Evolutionary conservation across 2,113 vertebrate species (phyloP), one percentile per base, ranked within the genome.

Genomic region (Lagenorhynchus albirostris): DNA sequence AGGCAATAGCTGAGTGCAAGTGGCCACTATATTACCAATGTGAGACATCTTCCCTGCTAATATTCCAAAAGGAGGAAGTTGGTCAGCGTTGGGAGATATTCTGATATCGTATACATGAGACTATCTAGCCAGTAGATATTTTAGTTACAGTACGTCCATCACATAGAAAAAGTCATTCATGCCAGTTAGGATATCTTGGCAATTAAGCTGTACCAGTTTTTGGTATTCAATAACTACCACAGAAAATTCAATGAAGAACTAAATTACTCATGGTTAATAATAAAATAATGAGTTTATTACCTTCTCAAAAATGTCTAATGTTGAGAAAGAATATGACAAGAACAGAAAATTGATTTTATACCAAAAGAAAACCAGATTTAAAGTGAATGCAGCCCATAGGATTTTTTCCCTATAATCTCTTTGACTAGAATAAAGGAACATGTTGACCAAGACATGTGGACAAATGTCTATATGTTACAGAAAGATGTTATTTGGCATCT

Each of bases 231-330:
- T 63, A 73, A 70, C 26, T 76, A 91, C 3, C 41, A 81, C 4
- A 76, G 82, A 93, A 95, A 96, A 89, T 92, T 91, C 67, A 65
- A 58, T 76, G 33, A 89, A 87, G 73, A 67, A 82, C 90, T 73
- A 90, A 65, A 91, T 87, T 91, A 93, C 36, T 67, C 47, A 84
- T 47, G 50, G 55, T 71, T 95, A 95, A 88, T 71, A 76, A 74
- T 63, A 95, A 94, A 91, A 86, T 63, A 91, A 81, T 63, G 55
- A 86, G 60, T 77, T 68, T 93, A 85, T 50, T 68, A 41, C 21
- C 58, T 91, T 76, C 38, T 89, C 31, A 26, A 94, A 95, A 85
- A 93, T 93, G 47, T 63, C 73, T 96, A 65, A 58, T 92, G 80
- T 77, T 70, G 77, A 95, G 71, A 58, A 84, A 83, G 60, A 89